A percentile compares a stretch with the other conserved stretches of the same genome.
Conservation (phyloP, 2,888 invertebrate genomes). For the Parnassius apollo region DNA sequence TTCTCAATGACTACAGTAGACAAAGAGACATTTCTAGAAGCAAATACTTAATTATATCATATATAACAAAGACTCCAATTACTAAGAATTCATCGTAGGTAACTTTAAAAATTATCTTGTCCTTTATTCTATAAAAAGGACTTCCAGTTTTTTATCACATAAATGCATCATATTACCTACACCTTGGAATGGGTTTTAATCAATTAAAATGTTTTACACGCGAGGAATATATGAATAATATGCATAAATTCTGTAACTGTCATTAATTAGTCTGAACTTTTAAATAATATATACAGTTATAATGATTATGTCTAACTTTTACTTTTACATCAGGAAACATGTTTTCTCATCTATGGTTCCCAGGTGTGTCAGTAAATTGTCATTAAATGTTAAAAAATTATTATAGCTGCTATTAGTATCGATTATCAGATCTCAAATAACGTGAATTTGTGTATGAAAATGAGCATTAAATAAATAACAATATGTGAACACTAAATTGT, state of each 20-base stretch:
- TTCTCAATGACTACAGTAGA: too few species aligned
- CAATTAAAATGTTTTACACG: constrained; percentile 3
- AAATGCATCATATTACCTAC: not conserved
- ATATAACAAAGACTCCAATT: too few species aligned
- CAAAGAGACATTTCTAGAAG: too few species aligned
- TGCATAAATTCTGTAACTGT: not conserved
- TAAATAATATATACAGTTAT: constrained; percentile 1
- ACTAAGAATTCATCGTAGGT: too few species aligned
- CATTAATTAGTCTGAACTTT: not conserved
- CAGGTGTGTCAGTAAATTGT: not conserved
- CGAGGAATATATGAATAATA: not conserved
- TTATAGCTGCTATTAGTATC: not conserved
- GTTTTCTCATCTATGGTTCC: not conserved
- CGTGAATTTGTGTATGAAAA: not conserved
- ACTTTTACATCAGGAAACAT: not conserved
- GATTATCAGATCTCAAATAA: not conserved
- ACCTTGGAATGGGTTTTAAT: not conserved
- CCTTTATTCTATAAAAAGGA: too few species aligned
- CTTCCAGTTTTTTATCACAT: not conserved
- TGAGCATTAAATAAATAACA: not conserved
- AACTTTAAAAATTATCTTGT: too few species aligned
- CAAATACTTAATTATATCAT: too few species aligned
- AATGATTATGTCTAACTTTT: too few species aligned
- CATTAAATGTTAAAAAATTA: not conserved
- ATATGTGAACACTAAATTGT: too few species aligned